Evolutionary conservation across 2,888 invertebrate species (phyloP).

Genomic region (Phaonia tiefii): DNA sequence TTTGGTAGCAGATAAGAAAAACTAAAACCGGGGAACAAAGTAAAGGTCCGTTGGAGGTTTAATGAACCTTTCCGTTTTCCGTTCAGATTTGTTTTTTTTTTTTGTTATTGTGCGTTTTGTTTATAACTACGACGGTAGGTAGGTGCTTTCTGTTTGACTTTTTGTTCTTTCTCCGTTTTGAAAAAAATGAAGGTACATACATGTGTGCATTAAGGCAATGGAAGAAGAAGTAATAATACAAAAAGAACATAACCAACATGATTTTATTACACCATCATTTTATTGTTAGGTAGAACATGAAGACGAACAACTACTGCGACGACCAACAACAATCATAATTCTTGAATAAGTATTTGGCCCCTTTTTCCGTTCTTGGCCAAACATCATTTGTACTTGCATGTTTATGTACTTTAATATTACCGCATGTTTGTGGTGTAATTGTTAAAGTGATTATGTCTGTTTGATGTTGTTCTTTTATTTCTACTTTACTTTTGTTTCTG

Average conservation of each 20-base stretch:
- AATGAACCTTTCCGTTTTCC: constrained; percentile 73
- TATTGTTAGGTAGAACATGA: constrained; percentile 47
- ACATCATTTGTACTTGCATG: neutral
- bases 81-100: constrained; percentile 45
- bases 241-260: constrained; percentile 32
- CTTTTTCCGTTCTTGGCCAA: neutral
- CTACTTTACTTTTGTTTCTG: constrained; percentile 26
- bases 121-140: constrained; percentile 23
- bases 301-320: constrained; percentile 1
- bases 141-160: constrained; percentile 35
- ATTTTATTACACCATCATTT: constrained; percentile 57
- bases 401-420: constrained; percentile 22
- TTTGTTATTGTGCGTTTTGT: constrained; percentile 22
- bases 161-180: constrained; percentile 40
- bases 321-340: constrained; percentile 35
- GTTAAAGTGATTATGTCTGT: constrained; percentile 25
- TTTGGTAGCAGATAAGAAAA: constrained; percentile 14
- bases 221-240: constrained; percentile 12
- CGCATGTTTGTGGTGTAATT: constrained; percentile 16
- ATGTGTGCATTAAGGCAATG: constrained; percentile 14
- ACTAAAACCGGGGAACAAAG: constrained; percentile 30
- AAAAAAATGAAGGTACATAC: constrained; percentile 20
- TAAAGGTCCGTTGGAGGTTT: constrained; percentile 72
- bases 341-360: constrained; percentile 32
- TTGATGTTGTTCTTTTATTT: constrained; percentile 16